Evolutionary conservation across 2,797 vertebrate species (phyloP), one percentile per base, ranked within the genome.

Genomic region (Chelon labrosus): DNA sequence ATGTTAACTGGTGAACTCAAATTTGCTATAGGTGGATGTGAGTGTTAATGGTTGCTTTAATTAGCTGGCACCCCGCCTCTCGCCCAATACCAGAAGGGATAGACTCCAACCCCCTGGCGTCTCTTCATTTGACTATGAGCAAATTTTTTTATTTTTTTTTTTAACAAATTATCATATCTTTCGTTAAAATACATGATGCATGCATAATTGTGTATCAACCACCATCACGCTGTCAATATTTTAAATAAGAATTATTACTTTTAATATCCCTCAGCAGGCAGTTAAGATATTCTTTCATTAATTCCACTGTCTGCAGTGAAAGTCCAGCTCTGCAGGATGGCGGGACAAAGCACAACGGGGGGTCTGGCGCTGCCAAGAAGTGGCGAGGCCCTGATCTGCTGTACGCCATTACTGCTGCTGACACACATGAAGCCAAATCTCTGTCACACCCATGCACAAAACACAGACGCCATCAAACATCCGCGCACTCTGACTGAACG

Each of bases 391-490:
- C 53, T 46, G 53, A 59, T 73, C 63, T 61, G 60, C 62, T 77
- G 67, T 31, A 22, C 57, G 19, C 60, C 44, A 55, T 35, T 8
- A 11, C 80, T 76, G 64, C 78, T 86, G 82, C 78, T 84, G 78
- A 79, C 60, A 70, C 73, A 70, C 67, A 86, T 86, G 77, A 84
- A 85, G 82, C 69, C 62, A 47, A 75, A 70, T 41, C 52, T 74
- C 69, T 79, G 71, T 79, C 46, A 59, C 53, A 73, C 70, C 58
- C 41, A 17, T 51, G 72, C 55, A 82, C 31, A 58, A 75, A 77
- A 60, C 57, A 66, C 20, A 65, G 41, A 57, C 60, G 31, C 31
- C n/a, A 42, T 77, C 57, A 68, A 67, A 80, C 62, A 65, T 51
- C 52, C 47, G 25, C 19, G 49, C 47, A 62, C 56, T 27, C 17